These are phyloP conservation scores for Drosophila willistoni DNA, from an alignment of 1,140 invertebrate species.

Conservation along the genomic window DNA sequence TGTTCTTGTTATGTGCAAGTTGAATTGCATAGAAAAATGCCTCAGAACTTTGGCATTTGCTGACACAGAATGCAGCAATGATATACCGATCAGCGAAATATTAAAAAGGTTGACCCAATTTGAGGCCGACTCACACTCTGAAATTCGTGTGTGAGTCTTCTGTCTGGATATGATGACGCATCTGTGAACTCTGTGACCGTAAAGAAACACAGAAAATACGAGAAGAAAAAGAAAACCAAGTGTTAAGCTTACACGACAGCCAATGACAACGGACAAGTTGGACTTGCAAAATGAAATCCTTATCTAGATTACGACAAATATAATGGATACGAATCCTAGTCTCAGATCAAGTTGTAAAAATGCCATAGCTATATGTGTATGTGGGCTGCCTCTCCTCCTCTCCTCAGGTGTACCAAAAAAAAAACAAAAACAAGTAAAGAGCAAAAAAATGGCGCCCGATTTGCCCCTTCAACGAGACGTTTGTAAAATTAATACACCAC, in stretches of 20 bases:
- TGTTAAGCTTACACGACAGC: conserved; percentile 48
- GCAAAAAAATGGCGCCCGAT: conserved; percentile 70
- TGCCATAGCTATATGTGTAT: conserved; percentile 45
- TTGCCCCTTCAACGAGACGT: conserved; percentile 13
- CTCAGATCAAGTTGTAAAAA: conserved; percentile 79
- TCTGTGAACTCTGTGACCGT: conserved; percentile 40
- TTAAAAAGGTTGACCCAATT: conserved; percentile 63
- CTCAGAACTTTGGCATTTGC: conserved; percentile 72
- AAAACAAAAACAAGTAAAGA: conserved; percentile 46
- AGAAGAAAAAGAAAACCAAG: neutral
- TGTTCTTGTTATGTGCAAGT: neutral
- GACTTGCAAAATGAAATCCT: conserved; percentile 36
- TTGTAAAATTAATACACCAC: conserved; percentile 73
- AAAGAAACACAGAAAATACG: conserved; percentile 6
- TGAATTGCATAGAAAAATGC: conserved; percentile 33
- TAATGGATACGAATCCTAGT: conserved; percentile 17
- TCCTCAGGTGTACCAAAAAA: conserved; percentile 64
- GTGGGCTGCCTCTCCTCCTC: conserved; percentile 53
- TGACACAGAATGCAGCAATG: conserved; percentile 49
- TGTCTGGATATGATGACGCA: conserved; percentile 53
- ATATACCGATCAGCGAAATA: conserved; percentile 53
- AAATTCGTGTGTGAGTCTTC: conserved; percentile 22
- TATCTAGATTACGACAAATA: conserved; percentile 68
- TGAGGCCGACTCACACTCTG: neutral
- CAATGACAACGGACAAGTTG: conserved; percentile 50